Conservation (phyloP, 1,140 invertebrate species). For the Nautilus pompilius region DNA sequence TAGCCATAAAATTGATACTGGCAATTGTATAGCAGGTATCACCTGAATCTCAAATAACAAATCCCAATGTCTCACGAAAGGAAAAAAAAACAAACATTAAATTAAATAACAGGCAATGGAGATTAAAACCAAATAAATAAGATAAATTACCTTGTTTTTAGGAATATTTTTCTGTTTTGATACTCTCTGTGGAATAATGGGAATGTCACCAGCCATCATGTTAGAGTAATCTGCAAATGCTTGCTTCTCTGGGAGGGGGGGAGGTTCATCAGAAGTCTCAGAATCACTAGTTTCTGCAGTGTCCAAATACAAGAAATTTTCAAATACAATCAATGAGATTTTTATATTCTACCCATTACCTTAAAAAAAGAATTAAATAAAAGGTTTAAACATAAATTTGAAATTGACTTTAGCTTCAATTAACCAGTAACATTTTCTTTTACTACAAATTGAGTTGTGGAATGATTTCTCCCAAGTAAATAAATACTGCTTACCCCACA, state of each 20-base stretch:
- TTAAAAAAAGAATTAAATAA: not conserved
- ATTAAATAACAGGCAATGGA: constrained; percentile 11
- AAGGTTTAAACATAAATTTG: not conserved
- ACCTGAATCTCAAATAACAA: not conserved
- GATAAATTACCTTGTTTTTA: constrained; percentile 31
- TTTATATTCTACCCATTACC: not conserved
- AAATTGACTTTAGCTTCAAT: not conserved
- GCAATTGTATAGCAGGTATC: not conserved
- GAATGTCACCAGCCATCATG: constrained; percentile 53
- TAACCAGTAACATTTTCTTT: not conserved
- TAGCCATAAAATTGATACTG: not conserved
- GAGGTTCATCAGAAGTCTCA: constrained; percentile 61
- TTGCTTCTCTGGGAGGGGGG: constrained; percentile 68
- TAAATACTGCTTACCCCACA: no score
- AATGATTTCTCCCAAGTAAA: no score
- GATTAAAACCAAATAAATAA: constrained; percentile 7
- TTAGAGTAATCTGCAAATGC: constrained; percentile 64
- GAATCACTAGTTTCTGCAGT: constrained; percentile 24
- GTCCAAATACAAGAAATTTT: not conserved
- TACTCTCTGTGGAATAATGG: constrained; percentile 12
- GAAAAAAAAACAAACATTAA: constrained; percentile 4
- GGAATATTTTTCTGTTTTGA: constrained; percentile 9
- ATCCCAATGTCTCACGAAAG: constrained; percentile 2
- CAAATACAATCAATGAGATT: not conserved
- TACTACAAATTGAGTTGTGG: no score